Evolutionary conservation across 2,113 vertebrate species (phyloP), one percentile per base, ranked within the genome.

Genomic region (Clarias macrocephalus): DNA sequence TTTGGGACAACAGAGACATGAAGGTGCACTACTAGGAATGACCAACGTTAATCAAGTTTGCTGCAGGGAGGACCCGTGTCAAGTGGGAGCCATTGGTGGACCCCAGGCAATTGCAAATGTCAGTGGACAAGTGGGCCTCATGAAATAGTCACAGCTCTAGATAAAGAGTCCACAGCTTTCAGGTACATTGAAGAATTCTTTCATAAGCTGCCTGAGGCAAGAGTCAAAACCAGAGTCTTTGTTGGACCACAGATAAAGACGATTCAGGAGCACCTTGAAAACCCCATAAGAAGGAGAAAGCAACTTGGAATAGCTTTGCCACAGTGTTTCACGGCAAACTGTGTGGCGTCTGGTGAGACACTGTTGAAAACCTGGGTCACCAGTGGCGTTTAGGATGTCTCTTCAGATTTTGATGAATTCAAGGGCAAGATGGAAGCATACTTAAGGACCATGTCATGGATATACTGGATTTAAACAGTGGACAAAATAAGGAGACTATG

Each of bases 391-490:
- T 21, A 63, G 80, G 59, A 60, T 80, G 56, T 80, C 79, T 52
- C n/a, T 54, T 77, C 12, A n/a, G 16, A 60, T 63, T 23, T 25
- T n/a, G 57, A 81, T 23, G 37, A 81, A 37, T 81, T 60, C 16
- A 81, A 62, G 3, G 80, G 25, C 23, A 63, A 52, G 60, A 42
- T 65, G 37, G 12, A 5, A 73, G 79, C 21, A 21, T 48, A 37
- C 30, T 2, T 5, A 16, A 25, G 54, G 30, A 8, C 11, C 15
- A 57, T 11, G n/a, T 13, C 8, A 10, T 0, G 54, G n/a, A 62
- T 60, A 81, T 60, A 54, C 62, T 68, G 82, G 82, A 56, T 70
- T 83, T 70, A 37, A 83, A 70, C 10, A 21, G 25, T 13, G 42
- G n/a, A 83, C 63, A 70, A 33, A 25, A 80, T 57, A 83, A 66